phyloP scores from a whole-genome alignment of 2,797 vertebrate species.

The Benthosema pterotum region DNA sequence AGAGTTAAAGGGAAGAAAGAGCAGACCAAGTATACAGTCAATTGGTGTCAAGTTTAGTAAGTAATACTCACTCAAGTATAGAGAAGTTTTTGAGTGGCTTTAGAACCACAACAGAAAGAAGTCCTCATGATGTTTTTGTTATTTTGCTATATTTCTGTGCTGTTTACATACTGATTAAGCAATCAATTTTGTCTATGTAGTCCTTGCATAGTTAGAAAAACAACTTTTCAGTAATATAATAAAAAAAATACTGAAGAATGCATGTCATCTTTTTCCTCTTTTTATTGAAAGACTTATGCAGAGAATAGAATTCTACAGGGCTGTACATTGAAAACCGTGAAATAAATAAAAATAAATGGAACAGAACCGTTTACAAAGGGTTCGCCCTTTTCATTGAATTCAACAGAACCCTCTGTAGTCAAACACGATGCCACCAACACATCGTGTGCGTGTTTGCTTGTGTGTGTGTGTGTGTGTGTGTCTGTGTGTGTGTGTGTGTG shows the following conservation, averaged over 20 bases:
- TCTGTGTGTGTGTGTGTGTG: conserved; percentile 45
- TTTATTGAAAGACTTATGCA: conserved; percentile 86
- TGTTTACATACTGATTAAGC: too few species aligned
- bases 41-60: too few species aligned
- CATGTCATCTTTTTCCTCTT: conserved; percentile 65
- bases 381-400: conserved; percentile 67
- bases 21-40: too few species aligned
- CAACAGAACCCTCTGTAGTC: conserved; percentile 61
- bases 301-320: conserved; percentile 83
- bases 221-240: too few species aligned
- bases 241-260: background rate
- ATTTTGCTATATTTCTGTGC: too few species aligned
- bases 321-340: conserved; percentile 81
- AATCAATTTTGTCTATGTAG: too few species aligned
- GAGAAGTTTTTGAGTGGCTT: too few species aligned
- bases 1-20: too few species aligned
- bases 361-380: conserved; percentile 75
- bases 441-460: conserved; percentile 50
- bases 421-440: conserved; percentile 46
- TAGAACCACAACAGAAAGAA: too few species aligned
- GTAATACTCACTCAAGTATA: too few species aligned
- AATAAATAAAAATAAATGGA: conserved; percentile 72
- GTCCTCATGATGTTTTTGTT: too few species aligned
- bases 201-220: too few species aligned
- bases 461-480: conserved; percentile 22